These are phyloP conservation scores for Dolichomitus sp. DNA, from an alignment of 2,888 invertebrate species.

Conservation along the genomic window DNA sequence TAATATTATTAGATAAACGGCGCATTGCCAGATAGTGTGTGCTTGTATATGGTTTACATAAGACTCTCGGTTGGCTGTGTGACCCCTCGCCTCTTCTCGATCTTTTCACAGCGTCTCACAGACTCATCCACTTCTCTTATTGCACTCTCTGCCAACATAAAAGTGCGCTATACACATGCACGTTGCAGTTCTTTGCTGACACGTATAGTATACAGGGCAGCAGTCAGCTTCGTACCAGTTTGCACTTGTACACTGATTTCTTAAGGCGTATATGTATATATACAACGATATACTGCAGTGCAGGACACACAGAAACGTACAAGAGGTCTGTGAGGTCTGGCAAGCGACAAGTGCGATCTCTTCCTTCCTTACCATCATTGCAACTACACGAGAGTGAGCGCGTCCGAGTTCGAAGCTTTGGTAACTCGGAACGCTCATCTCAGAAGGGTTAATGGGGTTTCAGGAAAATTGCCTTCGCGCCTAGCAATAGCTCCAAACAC, in stretches of 20 bases:
- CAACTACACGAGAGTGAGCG: slow-evolving; percentile 19
- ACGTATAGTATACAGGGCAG: background rate
- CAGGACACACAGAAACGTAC: slow-evolving; percentile 22
- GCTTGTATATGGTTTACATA: slow-evolving; percentile 80
- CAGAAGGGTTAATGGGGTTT: slow-evolving; percentile 82
- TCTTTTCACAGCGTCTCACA: slow-evolving; percentile 59
- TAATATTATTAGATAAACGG: slow-evolving; percentile 83
- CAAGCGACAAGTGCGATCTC: slow-evolving; percentile 78
- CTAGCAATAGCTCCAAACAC: slow-evolving; percentile 73
- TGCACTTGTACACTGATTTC: slow-evolving; percentile 43
- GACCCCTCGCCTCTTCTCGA: slow-evolving; percentile 74
- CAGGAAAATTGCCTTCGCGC: slow-evolving; percentile 81
- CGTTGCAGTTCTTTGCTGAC: background rate
- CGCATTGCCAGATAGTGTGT: slow-evolving; percentile 77
- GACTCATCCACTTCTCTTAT: slow-evolving; percentile 50
- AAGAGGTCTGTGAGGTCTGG: slow-evolving; percentile 64
- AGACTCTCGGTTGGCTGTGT: slow-evolving; percentile 72
- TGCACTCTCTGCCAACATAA: slow-evolving; percentile 53
- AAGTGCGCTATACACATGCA: background rate
- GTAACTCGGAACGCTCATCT: slow-evolving; percentile 76
- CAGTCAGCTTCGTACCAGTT: slow-evolving; percentile 31
- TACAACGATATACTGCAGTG: slow-evolving; percentile 19
- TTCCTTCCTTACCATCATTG: background rate
- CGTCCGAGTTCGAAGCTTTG: slow-evolving; percentile 64
- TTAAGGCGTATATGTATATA: background rate